These are phyloP conservation scores for Scalopus aquaticus DNA, from an alignment of 2,113 vertebrate genomes.

Conservation along the genomic window DNA sequence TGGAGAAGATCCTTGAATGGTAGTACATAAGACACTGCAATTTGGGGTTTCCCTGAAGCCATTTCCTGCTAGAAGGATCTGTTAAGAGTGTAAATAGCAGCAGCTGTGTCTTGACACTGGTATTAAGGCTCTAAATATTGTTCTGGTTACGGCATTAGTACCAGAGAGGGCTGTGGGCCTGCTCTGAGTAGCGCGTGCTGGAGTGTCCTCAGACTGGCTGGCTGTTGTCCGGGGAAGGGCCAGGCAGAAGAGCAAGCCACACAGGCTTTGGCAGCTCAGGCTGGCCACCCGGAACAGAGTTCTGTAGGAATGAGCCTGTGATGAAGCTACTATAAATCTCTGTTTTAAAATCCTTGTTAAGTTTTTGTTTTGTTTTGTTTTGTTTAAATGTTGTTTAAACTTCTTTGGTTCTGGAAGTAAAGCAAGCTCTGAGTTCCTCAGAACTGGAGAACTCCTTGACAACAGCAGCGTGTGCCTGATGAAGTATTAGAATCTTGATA, in stretches of 20 bases:
- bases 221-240: not conserved
- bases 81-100: not conserved
- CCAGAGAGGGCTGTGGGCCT: not conserved
- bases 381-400: slow-evolving; percentile 81
- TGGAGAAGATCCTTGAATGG: not conserved
- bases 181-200: not conserved
- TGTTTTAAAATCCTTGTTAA: slow-evolving; percentile 80
- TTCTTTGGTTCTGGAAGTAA: slow-evolving; percentile 70
- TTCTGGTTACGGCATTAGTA: not conserved
- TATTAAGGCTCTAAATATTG: not conserved
- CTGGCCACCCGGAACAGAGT: slow-evolving; percentile 69
- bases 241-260: not conserved
- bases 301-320: slow-evolving; percentile 49
- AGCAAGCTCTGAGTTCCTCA: slow-evolving; percentile 43
- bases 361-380: slow-evolving; percentile 77
- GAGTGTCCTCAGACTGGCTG: not conserved
- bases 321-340: slow-evolving; percentile 77
- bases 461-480: slow-evolving; percentile 30
- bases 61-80: not conserved
- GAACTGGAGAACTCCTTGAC: slow-evolving; percentile 59
- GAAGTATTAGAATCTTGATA: slow-evolving; percentile 75
- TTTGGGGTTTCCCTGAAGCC: not conserved
- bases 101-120: not conserved
- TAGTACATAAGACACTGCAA: not conserved
- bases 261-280: slow-evolving; percentile 51